phyloP scores from a whole-genome alignment of 2,797 vertebrate genomes.

The Syndactyla subalaris region DNA sequence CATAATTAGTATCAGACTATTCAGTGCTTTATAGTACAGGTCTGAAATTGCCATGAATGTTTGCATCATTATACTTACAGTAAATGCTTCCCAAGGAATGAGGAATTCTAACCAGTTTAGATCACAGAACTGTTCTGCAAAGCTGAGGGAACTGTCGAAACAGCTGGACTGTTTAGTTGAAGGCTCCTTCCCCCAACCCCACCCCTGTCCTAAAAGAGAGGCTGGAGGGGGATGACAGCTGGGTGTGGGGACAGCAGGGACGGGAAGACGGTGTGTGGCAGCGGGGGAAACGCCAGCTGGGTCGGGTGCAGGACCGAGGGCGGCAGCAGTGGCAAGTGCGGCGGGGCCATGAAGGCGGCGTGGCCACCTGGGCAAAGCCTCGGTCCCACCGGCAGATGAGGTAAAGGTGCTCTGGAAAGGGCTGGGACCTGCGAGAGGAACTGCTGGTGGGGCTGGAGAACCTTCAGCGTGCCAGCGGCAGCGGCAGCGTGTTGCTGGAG shows the following conservation, averaged over 20 bases:
- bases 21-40: constrained; percentile 74
- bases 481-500: constrained; percentile 79
- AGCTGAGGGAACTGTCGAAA: not conserved
- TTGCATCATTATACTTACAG: constrained; percentile 69
- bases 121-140: not conserved
- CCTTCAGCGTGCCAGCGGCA: constrained; percentile 65
- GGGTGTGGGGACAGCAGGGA: constrained; percentile 80
- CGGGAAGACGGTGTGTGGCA: constrained; percentile 80
- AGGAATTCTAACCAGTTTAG: not conserved
- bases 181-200: not conserved
- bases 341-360: constrained; percentile 70
- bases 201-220: constrained; percentile 78
- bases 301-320: constrained; percentile 77
- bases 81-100: constrained; percentile 28
- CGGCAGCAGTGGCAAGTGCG: constrained; percentile 79
- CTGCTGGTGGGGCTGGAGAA: constrained; percentile 82
- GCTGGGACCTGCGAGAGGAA: constrained; percentile 81
- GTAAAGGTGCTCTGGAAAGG: constrained; percentile 77
- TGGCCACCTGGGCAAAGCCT: constrained; percentile 75
- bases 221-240: constrained; percentile 82
- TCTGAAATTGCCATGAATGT: constrained; percentile 54
- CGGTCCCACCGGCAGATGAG: constrained; percentile 74
- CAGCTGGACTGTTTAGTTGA: not conserved
- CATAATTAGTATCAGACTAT: constrained; percentile 39
- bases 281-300: constrained; percentile 77